Evolutionary conservation across 2,888 invertebrate genomes (phyloP).

Genomic region (Brachyptera putata): DNA sequence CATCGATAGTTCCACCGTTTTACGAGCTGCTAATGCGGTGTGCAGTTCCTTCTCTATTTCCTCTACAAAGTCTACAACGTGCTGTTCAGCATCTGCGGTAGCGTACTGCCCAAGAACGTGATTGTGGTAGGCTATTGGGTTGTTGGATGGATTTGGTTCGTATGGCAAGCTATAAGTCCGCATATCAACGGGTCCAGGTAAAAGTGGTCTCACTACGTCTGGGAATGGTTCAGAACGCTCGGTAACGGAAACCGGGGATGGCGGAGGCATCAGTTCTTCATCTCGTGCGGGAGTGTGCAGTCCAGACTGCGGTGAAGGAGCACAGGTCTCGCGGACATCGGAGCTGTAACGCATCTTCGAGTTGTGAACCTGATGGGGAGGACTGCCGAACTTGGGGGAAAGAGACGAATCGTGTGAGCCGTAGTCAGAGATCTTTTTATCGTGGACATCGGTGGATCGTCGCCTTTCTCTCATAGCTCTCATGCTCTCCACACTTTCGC

Average conservation of each 20-base stretch:
- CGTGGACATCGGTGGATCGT: constrained; percentile 70
- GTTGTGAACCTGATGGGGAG: too few species aligned
- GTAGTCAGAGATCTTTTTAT: constrained; percentile 52
- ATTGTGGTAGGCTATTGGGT: constrained; percentile 55
- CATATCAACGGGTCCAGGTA: constrained; percentile 88
- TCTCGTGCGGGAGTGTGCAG: constrained; percentile 6
- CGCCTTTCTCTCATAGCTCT: constrained; percentile 74
- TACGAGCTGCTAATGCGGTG: constrained; percentile 58
- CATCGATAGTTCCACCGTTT: constrained; percentile 38
- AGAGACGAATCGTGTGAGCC: constrained; percentile 50
- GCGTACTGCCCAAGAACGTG: constrained; percentile 49
- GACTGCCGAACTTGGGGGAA: constrained; percentile 56
- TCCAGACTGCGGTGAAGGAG: constrained; percentile 46
- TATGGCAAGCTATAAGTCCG: constrained; percentile 68
- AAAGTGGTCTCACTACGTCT: constrained; percentile 46
- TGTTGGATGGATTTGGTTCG: constrained; percentile 52
- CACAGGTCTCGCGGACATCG: constrained; percentile 49
- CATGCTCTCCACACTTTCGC: constrained; percentile 65
- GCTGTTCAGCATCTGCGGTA: constrained; percentile 28
- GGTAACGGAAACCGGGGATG: constrained; percentile 33
- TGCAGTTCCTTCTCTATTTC: constrained; percentile 74
- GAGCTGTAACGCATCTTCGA: too few species aligned
- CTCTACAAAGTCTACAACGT: constrained; percentile 45
- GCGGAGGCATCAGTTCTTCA: constrained; percentile 20
- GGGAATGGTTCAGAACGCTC: constrained; percentile 36